Conservation (phyloP, 2,888 invertebrate species). For the Petrolisthes cinctipes region DNA sequence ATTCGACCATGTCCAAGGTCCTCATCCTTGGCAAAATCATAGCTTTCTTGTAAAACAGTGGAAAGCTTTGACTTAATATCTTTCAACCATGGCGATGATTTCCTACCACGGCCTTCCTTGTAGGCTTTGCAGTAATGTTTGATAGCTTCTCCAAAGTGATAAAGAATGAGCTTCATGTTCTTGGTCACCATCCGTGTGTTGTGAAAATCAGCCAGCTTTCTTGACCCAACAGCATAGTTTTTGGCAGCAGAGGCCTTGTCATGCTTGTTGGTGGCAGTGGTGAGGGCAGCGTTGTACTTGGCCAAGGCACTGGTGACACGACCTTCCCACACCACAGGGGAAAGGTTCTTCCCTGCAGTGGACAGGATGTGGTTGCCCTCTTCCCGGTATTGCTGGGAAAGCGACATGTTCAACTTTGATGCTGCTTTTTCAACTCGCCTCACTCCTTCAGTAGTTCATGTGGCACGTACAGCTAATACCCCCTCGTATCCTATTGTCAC, state of each 20-base stretch:
- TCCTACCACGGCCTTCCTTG: not conserved
- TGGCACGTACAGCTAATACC: too few species aligned
- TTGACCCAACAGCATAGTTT: not conserved
- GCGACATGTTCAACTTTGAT: not conserved
- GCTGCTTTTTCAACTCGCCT: too few species aligned
- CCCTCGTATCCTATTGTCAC: too few species aligned
- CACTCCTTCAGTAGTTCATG: too few species aligned
- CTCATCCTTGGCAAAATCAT: not conserved
- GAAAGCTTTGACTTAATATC: not conserved
- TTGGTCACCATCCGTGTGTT: not conserved
- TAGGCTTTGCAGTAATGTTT: not conserved
- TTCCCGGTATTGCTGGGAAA: not conserved
- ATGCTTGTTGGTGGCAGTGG: not conserved
- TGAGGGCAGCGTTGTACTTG: not conserved
- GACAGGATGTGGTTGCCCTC: not conserved
- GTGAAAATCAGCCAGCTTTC: not conserved
- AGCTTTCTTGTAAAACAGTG: not conserved
- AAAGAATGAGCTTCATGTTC: not conserved
- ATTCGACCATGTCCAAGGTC: slow-evolving; percentile 1
- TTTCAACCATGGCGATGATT: not conserved
- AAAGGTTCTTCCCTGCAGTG: not conserved
- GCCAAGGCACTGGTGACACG: not conserved
- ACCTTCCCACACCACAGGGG: not conserved
- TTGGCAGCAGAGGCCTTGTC: not conserved
- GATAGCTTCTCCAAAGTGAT: not conserved